These are phyloP conservation scores for Agrypnia vestita DNA, from an alignment of 1,140 invertebrate species.

Conservation along the genomic window DNA sequence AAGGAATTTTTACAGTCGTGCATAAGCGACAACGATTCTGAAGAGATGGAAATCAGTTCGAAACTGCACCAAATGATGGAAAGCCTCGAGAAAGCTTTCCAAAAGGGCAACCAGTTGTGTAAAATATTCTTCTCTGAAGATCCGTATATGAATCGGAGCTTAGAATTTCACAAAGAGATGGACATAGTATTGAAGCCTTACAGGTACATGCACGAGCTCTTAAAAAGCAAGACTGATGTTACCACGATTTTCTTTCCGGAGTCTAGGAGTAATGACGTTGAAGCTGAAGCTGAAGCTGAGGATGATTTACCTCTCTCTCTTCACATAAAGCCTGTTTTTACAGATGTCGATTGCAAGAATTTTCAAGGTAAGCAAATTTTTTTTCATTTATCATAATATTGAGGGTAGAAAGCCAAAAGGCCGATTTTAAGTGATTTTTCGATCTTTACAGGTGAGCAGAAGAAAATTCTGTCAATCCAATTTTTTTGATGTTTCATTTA, in stretches of 20 bases:
- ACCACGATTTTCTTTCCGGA: conserved; percentile 32
- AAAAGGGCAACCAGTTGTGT: neutral
- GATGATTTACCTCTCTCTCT: conserved; percentile 3
- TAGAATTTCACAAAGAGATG: conserved; percentile 26
- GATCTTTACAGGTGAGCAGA: no score
- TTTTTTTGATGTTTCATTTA: no score
- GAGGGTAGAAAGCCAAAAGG: no score
- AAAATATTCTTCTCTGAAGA: conserved; percentile 10
- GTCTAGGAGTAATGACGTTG: neutral
- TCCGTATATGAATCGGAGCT: conserved; percentile 25
- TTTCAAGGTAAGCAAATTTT: neutral
- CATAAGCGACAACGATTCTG: neutral
- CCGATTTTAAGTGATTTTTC: no score
- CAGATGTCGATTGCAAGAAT: neutral
- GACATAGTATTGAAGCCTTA: neutral
- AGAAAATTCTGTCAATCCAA: no score
- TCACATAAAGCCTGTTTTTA: neutral
- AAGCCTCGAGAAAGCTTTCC: conserved; percentile 9
- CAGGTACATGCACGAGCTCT: conserved; percentile 4
- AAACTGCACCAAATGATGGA: conserved; percentile 35
- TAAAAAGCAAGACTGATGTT: conserved; percentile 25
- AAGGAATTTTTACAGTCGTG: conserved; percentile 7
- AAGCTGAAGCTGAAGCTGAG: no score
- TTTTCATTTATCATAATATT: no score
- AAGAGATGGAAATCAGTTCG: neutral